Evolutionary conservation across 2,888 invertebrate genomes (phyloP), one percentile per base, ranked within the genome.

Genomic region (Catocala nupta): DNA sequence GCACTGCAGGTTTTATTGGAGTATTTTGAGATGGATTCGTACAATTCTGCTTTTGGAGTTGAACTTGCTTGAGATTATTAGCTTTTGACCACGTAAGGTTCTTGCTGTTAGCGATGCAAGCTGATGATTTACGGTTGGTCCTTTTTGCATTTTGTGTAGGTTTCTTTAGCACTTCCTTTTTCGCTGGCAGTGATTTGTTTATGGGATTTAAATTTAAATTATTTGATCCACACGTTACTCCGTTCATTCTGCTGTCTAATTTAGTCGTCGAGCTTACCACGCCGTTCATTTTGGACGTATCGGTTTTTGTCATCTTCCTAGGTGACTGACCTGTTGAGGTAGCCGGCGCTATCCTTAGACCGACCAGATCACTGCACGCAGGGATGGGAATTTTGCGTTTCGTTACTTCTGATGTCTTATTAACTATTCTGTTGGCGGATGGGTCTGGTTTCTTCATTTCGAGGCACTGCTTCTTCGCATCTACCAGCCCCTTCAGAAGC

Each of bases 81-180:
- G 91, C 93, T 81, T 92, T 94, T 12, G 93, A 93, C 93, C 93
- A 94, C 5, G 93, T 91, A 39, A 94, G 80, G 63, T 93, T 93
- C 82, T 93, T 93, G 78, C 88, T 93, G 71, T 93, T 94, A 16
- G 93, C 93, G 55, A 93, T 93, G 69, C 93, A 93, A 16, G 92
- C 93, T 5, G 93, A 93, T 44, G 93, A 93, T 71, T 92, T 93
- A 13, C 93, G 84, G 73, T 94, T 93, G 2, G 90, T 91, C 78
- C 90, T 84, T 82, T 92, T 94, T 33, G 81, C 65, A 33, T 85
- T 62, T 55, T 84, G 84, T 49, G 77, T 51, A 39, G 80, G 77
- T 69, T 88, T 92, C 69, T 86, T 92, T 33, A 77, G 73, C 10
- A 83, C 52, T 66, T 93, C 92, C 73, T 90, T 90, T 74, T 92